A percentile compares a stretch with the other conserved stretches of the same genome.
Conservation (phyloP, 1,140 invertebrate genomes). For the Centruroides sculpturatus region DNA sequence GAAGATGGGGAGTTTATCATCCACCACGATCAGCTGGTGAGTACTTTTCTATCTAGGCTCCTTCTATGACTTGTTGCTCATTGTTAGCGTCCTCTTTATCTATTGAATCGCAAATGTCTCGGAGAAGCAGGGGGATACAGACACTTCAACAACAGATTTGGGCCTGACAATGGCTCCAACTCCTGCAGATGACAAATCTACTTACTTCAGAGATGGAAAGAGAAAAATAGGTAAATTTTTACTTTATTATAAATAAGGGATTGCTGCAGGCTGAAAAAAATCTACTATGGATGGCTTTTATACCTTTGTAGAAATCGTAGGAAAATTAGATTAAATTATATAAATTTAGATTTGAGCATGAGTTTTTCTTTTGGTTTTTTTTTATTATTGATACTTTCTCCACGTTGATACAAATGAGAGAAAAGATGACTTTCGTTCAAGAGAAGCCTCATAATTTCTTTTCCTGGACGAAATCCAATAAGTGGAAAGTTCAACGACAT, state of each 20-base stretch:
- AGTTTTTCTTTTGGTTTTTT: too few relatives aligned
- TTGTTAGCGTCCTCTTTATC: background rate
- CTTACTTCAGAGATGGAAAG: slow-evolving; percentile 34
- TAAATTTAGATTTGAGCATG: too few relatives aligned
- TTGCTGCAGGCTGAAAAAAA: background rate
- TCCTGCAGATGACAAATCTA: slow-evolving; percentile 20
- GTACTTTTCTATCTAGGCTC: background rate
- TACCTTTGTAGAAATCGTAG: too few relatives aligned
- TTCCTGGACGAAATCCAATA: background rate
- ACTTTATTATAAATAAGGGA: background rate
- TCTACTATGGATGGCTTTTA: too few relatives aligned
- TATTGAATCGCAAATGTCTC: background rate
- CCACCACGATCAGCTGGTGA: slow-evolving; percentile 5
- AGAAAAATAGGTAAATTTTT: slow-evolving; percentile 28
- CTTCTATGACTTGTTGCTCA: background rate
- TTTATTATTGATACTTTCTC: too few relatives aligned
- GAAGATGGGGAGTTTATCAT: slow-evolving; percentile 7
- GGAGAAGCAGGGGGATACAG: slow-evolving; percentile 9
- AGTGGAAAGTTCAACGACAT: background rate
- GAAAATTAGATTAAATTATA: too few relatives aligned
- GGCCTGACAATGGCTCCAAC: slow-evolving; percentile 7
- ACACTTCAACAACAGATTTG: slow-evolving; percentile 5
- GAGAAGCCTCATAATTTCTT: background rate
- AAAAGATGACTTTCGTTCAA: background rate
- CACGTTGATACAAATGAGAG: background rate